Percentiles rank a stretch among this genome's conserved stretches.
Conservation (phyloP, 2,113 vertebrate species). For the Neodon shergylaensis region DNA sequence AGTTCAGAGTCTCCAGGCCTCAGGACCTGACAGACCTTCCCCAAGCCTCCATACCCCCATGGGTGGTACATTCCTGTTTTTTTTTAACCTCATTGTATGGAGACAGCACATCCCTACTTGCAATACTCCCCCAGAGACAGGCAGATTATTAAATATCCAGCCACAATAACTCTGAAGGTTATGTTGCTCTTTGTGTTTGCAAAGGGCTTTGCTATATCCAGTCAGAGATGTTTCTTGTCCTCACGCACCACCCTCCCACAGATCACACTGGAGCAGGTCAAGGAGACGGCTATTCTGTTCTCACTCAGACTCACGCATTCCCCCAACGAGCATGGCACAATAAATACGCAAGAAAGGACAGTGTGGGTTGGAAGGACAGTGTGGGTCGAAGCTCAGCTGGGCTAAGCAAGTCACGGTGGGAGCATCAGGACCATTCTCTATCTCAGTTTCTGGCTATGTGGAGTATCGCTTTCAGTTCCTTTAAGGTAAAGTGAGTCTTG, state of each 20-base stretch:
- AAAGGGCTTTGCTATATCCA: conserved; percentile 21
- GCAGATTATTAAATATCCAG: conserved; percentile 24
- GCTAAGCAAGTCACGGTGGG: neutral
- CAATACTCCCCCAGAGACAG: neutral
- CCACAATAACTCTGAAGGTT: conserved; percentile 10
- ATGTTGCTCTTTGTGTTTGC: neutral
- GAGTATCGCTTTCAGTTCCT: neutral
- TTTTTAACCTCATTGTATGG: neutral
- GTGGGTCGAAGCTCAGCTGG: neutral
- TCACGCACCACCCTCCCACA: fast-evolving
- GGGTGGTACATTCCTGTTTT: neutral
- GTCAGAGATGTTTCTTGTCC: neutral
- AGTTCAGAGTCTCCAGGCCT: neutral
- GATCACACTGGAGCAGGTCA: neutral
- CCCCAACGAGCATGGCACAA: neutral
- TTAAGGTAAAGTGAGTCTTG: neutral
- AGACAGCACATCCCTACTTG: neutral
- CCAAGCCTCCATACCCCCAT: neutral
- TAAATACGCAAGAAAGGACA: neutral
- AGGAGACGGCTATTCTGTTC: neutral
- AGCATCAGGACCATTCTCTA: neutral
- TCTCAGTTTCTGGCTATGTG: neutral
- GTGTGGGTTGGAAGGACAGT: neutral
- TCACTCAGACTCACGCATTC: neutral
- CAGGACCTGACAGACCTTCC: neutral